These are phyloP conservation scores for Ibycter americanus DNA, from an alignment of 2,797 vertebrate genomes.

Conservation along the genomic window DNA sequence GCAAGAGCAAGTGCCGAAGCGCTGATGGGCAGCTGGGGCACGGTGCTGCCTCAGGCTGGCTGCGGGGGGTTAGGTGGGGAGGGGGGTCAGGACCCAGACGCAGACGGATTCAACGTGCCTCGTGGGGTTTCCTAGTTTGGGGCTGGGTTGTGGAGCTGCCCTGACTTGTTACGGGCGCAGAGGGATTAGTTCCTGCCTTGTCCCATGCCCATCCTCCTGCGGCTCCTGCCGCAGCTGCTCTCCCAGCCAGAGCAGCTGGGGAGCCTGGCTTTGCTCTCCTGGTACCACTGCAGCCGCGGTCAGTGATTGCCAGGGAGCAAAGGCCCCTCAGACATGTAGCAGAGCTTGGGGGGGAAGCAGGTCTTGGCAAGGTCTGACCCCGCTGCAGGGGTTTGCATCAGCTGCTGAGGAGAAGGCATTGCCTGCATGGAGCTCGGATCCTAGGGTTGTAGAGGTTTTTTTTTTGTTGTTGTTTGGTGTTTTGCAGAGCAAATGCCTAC, in stretches of 20 bases:
- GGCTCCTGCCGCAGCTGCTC: not conserved
- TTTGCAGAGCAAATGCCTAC: not conserved
- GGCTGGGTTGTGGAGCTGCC: not conserved
- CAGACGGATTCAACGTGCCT: not conserved
- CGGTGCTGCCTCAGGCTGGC: not conserved
- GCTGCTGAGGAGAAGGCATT: not conserved
- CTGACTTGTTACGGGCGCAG: not conserved
- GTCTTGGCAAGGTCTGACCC: not conserved
- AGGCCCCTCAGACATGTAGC: not conserved
- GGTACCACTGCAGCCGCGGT: not conserved
- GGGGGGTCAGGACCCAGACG: not conserved
- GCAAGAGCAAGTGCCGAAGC: fast-evolving
- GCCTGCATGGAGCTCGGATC: not conserved
- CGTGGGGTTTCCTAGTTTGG: not conserved
- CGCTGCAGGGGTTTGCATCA: not conserved
- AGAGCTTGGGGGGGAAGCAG: fast-evolving
- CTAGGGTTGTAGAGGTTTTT: fast-evolving
- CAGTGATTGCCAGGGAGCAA: fast-evolving
- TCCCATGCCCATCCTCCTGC: not conserved
- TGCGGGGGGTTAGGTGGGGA: not conserved
- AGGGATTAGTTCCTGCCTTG: not conserved
- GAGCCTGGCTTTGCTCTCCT: not conserved
- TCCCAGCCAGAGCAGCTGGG: not conserved
- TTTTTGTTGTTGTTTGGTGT: not conserved
- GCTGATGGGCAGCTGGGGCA: not conserved